phyloP scores from a whole-genome alignment of 2,113 vertebrate genomes.

The Irena cyanogastra region DNA sequence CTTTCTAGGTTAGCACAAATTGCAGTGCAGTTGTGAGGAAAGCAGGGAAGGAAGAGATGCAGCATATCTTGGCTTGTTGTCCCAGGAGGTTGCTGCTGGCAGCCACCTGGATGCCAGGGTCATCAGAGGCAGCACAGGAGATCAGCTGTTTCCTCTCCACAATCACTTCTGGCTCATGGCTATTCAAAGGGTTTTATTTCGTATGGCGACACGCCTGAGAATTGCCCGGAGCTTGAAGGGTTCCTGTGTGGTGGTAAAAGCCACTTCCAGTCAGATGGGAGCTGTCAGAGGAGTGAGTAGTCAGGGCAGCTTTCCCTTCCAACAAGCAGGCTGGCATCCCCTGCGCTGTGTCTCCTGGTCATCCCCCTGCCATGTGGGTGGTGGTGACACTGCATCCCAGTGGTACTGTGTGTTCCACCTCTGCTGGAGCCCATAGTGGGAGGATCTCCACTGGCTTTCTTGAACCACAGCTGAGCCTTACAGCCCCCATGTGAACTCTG shows the following conservation, averaged over 20 bases:
- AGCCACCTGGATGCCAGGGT: not conserved
- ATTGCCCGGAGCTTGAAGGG: not conserved
- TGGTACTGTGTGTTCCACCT: accelerated
- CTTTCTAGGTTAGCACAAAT: not conserved
- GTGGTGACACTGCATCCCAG: not conserved
- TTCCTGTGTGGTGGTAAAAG: not conserved
- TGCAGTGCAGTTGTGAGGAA: not conserved
- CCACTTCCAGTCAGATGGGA: not conserved
- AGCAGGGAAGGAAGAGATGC: not conserved
- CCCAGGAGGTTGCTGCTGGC: not conserved
- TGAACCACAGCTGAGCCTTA: not conserved
- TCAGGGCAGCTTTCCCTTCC: not conserved
- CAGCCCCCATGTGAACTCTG: not conserved
- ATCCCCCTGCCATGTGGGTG: not conserved
- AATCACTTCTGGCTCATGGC: not conserved
- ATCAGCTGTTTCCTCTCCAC: not conserved
- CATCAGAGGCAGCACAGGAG: not conserved
- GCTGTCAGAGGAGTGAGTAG: not conserved
- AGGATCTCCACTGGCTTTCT: not conserved
- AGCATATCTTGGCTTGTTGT: not conserved
- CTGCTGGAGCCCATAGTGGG: accelerated
- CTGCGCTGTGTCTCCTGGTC: not conserved
- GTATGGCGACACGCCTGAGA: not conserved
- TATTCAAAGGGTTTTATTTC: not conserved
- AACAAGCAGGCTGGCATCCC: not conserved